Base-by-base conservation (phyloP, 1,140 invertebrate species). In the Paraescarpia echinospica region DNA sequence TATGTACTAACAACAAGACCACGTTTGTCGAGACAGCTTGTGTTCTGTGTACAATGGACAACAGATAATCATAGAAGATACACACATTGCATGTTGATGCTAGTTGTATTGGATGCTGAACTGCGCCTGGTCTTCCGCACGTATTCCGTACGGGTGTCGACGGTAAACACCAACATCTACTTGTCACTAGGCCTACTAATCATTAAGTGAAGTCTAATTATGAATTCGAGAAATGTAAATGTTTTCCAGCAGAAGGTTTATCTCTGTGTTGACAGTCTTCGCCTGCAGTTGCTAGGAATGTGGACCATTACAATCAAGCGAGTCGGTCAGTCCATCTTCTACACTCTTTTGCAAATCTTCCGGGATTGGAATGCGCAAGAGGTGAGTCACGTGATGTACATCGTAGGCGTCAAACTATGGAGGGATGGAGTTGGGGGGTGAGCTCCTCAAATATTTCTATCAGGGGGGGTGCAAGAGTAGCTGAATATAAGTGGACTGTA, bases 261-360 rank as follows among this genome's bases (percentile, higher is more conserved):
- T 27, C 27, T 77, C 22, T 31, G 59, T 77, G 59, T 77, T 77
- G 4, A 8, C 89, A 93, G 93, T 90, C 88, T 93, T 89, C 89
- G 51, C 1, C 91, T 93, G n/a, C 31, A 92, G 51, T 88, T 93
- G 18, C 88, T 93, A 14, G 92, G 89, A 33, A 77, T 35, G 18
- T 93, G 93, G 93, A 93, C 93, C 14, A 41, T 34, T 8, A 91
- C 35, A n/a, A 59, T 93, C 33, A 93, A 93, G 59, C 33, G 92
- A 35, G 91, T 90, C 90, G 93, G 93, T 34, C 92, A 92, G 59
- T 92, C 92, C n/a, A 88, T 93, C 31, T 91, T 93, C 48, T 77
- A 34, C 31, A 92, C 92, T 92, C 34, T 93, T 8, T 89, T 93
- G 92, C 34, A 34, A 31, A 91, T 93, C 31, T 91, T 93, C 41